These are phyloP conservation scores for Mesocricetus auratus DNA, from an alignment of 2,113 vertebrate genomes.

Conservation along the genomic window DNA sequence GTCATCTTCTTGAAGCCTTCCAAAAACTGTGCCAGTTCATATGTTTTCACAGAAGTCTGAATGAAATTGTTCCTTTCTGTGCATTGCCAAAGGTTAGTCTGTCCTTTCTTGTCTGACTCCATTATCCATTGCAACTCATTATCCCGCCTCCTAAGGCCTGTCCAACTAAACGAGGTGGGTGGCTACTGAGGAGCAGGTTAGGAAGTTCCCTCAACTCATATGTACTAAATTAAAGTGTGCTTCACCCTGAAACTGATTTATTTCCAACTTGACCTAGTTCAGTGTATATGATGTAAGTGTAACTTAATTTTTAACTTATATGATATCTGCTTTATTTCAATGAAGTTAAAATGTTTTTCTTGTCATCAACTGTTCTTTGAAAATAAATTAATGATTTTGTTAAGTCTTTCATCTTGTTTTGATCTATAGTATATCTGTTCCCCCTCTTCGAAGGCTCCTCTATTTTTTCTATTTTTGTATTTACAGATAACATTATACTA, in stretches of 20 bases:
- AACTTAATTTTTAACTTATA: constrained; percentile 42
- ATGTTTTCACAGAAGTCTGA: constrained; percentile 4
- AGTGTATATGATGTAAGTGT: background rate
- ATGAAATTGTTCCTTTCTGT: background rate
- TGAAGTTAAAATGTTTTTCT: constrained; percentile 28
- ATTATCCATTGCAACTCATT: background rate
- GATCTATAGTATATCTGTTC: background rate
- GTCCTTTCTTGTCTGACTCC: background rate
- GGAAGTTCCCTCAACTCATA: background rate
- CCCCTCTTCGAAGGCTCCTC: background rate
- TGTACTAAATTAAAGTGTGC: background rate
- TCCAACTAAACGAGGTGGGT: background rate
- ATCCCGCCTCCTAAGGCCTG: background rate
- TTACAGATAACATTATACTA: constrained; percentile 12
- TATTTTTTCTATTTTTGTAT: background rate
- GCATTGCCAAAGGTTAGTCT: background rate
- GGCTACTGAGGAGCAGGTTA: constrained; percentile 15
- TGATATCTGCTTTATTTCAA: constrained; percentile 26
- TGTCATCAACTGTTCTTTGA: constrained; percentile 39
- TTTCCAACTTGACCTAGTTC: constrained; percentile 34
- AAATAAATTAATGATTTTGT: constrained; percentile 19
- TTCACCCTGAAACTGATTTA: constrained; percentile 31
- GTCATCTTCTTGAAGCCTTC: constrained; percentile 18
- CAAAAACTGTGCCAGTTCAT: background rate
- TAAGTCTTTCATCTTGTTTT: constrained; percentile 10